Base-by-base conservation (phyloP, 2,113 vertebrate genomes). In the Microtus oregoni region DNA sequence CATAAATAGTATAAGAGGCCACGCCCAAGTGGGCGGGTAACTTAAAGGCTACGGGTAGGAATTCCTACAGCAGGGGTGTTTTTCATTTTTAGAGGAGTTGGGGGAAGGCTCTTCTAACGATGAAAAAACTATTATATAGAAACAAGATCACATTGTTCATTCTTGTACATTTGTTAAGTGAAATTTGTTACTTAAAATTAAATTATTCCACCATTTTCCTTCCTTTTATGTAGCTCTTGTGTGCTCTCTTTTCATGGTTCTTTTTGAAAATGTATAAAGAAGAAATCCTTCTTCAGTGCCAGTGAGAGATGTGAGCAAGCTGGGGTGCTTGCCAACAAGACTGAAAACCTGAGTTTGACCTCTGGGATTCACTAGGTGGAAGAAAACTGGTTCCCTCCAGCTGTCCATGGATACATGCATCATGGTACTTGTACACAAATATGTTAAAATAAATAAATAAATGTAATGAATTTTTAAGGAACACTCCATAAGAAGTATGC, bases 231-330 rank as follows among this genome's bases (percentile, higher is more conserved):
- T 79, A 89, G 7, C n/a, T 86, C 41, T 92, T 92, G 14, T 50
- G 88, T 91, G 28, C 63, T 93, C 19, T 96, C 32, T 55, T 82
- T 78, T 75, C 65, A 14, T 13, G 93, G 85, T 76, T 73, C 38
- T 65, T 97, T 88, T 92, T 30, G 2, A 52, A 95, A 70, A 72
- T 44, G 32, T 82, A 78, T 94, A 13, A 92, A 81, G 28, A 32
- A 85, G 81, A 32, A 94, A 58, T 67, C 26, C 19, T 95, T 79
- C 35, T 75, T 47, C 1, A 38, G 41, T 63, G 9, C 38, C 3
- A 12, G 9, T 30, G 14, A 85, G 15, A 65, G 47, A 44, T 30
- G 38, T 47, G 38, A 86, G 15, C 4, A 10, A 38, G 9, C 65
- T 65, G 32, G 17, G 38, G 15, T 67, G 61, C 38, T 44, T 67